Evolutionary conservation across 1,140 invertebrate genomes (phyloP), one percentile per base, ranked within the genome.

Genomic region (Delia radicum): DNA sequence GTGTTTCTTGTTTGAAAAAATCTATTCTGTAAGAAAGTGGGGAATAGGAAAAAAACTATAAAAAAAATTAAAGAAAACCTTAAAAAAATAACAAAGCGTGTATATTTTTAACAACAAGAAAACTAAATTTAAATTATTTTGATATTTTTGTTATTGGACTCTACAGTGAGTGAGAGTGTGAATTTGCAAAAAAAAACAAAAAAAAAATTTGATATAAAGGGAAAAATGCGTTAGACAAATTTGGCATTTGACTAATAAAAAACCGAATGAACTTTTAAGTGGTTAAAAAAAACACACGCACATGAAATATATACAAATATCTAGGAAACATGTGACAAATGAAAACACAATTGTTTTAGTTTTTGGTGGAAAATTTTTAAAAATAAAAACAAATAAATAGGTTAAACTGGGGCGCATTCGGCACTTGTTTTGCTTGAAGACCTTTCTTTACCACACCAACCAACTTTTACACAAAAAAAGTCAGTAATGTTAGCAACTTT

Each of bases 1-100:
- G 72, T 73, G 72, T 73, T 31, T 48, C 42, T 73, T 73, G 72
- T 73, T 73, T 48, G 27, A 69, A 31, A 33, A 18, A 48, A 48
- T 5, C 8, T 48, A 15, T 21, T 21, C 12, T 21, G 18, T 55
- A 55, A 55, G 24, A 55, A 55, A 18, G 10, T 55, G 3, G 48
- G n/a, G n/a, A 21, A 55, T 15, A 42, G 37, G n/a, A 42, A 15
- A 15, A 42, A 42, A 42, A 42, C 37, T 42, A 15, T 42, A 13
- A 42, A 42, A 65, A 29, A 21, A 69, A 33, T 12, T 33, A n/a
- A 67, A 31, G 18, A 28, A 18, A 37, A 37, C 26, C 33, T 37
- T 29, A 69, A 10, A 33, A 37, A 69, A 69, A 69, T 29, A 69
- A n/a, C 63, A 67, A 31, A n/a, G 27, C 28, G 63, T 67, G 28